phyloP scores from a whole-genome alignment of 2,113 vertebrate species.

The Hirundichthys speculiger region DNA sequence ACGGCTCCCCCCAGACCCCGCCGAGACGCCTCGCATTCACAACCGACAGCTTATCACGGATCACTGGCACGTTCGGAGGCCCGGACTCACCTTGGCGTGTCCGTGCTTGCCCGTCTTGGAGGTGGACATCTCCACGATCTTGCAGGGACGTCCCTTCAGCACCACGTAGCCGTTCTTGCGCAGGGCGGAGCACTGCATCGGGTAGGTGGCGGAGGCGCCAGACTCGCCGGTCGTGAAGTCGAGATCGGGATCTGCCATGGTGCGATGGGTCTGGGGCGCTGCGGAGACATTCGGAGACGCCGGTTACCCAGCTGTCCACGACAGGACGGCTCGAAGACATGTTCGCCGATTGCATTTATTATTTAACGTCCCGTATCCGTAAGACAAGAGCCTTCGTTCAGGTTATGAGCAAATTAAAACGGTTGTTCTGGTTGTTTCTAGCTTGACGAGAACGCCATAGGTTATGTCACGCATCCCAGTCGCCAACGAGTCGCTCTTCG shows the following conservation, averaged over 20 bases:
- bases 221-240: constrained; percentile 93
- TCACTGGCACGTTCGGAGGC: too few species aligned
- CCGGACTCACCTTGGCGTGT: constrained; percentile 90
- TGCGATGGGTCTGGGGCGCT: constrained; percentile 77
- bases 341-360: too few species aligned
- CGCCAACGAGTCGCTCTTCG: too few species aligned
- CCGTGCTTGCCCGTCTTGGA: constrained; percentile 98
- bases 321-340: too few species aligned
- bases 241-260: constrained; percentile 92
- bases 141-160: constrained; percentile 95
- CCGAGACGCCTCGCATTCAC: too few species aligned
- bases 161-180: constrained; percentile 98
- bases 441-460: too few species aligned
- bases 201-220: constrained; percentile 92
- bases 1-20: background rate
- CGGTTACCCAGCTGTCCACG: background rate
- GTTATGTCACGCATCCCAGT: too few species aligned
- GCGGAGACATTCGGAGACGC: background rate
- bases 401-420: too few species aligned
- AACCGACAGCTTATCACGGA: too few species aligned
- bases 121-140: constrained; percentile 98
- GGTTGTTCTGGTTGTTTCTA: too few species aligned
- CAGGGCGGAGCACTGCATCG: constrained; percentile 97
- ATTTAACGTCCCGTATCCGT: too few species aligned
- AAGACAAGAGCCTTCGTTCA: too few species aligned